Evolutionary conservation across 1,140 invertebrate species (phyloP).

Genomic region (Lordiphosa collinella): DNA sequence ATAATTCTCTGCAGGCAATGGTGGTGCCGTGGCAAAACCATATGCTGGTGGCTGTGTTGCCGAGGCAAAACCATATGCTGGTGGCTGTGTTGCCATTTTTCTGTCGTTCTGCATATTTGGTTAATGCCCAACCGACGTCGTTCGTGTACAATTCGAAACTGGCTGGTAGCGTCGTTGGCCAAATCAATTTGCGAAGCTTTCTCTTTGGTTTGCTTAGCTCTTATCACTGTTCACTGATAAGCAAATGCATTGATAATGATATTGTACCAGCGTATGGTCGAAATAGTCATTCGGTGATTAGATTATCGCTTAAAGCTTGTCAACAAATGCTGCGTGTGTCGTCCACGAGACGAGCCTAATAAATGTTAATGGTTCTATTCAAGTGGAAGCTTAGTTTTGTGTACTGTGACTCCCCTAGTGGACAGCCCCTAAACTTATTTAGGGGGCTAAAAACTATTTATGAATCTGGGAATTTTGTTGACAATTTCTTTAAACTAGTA

Average conservation of each 20-base stretch:
- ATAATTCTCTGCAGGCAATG: slow-evolving; percentile 2
- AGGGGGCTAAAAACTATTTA: neutral
- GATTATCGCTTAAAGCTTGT: too few relatives aligned
- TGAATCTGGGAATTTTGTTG: neutral
- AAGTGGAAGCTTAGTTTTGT: too few relatives aligned
- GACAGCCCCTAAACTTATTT: too few relatives aligned
- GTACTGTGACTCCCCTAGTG: neutral
- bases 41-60: slow-evolving; percentile 13
- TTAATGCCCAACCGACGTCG: neutral
- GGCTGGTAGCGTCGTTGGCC: neutral
- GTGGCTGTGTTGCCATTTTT: slow-evolving; percentile 15
- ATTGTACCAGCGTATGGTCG: too few relatives aligned
- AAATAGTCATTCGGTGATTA: too few relatives aligned
- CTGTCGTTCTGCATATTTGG: slow-evolving; percentile 29
- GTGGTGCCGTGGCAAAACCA: slow-evolving; percentile 13
- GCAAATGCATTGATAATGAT: too few relatives aligned
- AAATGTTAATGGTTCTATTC: too few relatives aligned
- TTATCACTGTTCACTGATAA: too few relatives aligned
- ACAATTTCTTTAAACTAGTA: too few relatives aligned
- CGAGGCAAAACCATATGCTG: slow-evolving; percentile 13
- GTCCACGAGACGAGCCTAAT: too few relatives aligned
- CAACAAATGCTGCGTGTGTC: too few relatives aligned
- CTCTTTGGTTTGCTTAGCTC: neutral
- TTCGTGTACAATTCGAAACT: slow-evolving; percentile 9
- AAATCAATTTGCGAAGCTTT: slow-evolving; percentile 9